Percentiles rank a stretch among this genome's conserved stretches.
phyloP scores from a whole-genome alignment of 2,113 vertebrate species.

The Antechinus stuartii region DNA sequence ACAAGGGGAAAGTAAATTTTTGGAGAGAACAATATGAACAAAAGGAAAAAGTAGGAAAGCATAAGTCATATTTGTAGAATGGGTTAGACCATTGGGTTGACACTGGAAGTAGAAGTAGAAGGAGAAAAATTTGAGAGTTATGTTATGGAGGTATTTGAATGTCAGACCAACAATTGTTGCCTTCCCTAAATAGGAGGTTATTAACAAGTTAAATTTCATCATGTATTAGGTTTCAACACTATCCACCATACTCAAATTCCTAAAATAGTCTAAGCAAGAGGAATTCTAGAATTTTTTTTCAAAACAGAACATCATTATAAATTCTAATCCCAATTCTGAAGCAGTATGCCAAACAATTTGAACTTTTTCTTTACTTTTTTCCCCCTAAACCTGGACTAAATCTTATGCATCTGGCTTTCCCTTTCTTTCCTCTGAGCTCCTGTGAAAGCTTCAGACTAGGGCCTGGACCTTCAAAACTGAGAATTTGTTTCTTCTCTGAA shows the following conservation, averaged over 20 bases:
- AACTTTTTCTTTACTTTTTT: not conserved
- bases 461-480: not conserved
- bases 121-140: constrained; percentile 16
- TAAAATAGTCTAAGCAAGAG: not conserved
- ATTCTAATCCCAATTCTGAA: not conserved
- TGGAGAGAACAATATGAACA: not conserved
- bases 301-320: not conserved
- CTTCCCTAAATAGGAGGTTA: not conserved
- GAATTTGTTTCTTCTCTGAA: not conserved
- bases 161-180: not conserved
- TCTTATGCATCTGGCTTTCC: not conserved
- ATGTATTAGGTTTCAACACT: not conserved
- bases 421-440: not conserved
- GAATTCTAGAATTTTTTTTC: not conserved
- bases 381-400: not conserved
- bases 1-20: not conserved
- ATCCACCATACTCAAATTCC: not conserved
- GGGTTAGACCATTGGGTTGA: not conserved
- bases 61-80: not conserved
- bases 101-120: constrained; percentile 5
- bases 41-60: not conserved
- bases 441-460: not conserved
- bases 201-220: not conserved
- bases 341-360: not conserved
- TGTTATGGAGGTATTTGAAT: constrained; percentile 10